Base-by-base conservation (phyloP, 2,888 invertebrate species). In the Amblyjoppa fuscipennis region DNA sequence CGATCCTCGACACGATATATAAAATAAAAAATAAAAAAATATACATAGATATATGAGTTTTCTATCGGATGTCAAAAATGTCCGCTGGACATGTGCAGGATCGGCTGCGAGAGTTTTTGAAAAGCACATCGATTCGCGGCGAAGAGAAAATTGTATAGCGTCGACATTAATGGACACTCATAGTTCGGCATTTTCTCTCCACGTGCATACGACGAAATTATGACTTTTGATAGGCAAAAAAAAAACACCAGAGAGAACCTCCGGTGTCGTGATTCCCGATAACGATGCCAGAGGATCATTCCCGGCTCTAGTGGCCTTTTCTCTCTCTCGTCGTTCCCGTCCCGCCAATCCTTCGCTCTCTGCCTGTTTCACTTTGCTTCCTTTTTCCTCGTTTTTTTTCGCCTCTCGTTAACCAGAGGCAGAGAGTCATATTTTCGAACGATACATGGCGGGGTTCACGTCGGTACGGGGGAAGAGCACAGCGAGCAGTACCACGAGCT, bases 401-500 rank as follows among this genome's bases (percentile, higher is more conserved):
- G 49, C 64, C 41, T 70, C 64, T 76, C 80, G 71, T 77, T 84
- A 83, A 84, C 78, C 70, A 81, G 78, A 86, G 51, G 68, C 34
- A 53, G 31, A 66, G 71, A 71, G 80, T 80, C 66, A 76, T 81
- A 77, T 77, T 84, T 84, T 76, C 66, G 76, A 80, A 81, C 66
- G 84, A 84, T 80, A 61, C 78, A 70, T 13, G 53, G 56, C 16
- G 34, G n/a, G 38, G 59, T 31, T n/a, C 38, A 13, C 34, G 45
- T 7, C 61, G 73, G 45, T 38, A 66, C 31, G n/a, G 77, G 45
- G 61, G 4, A 51, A 51, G 59, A 61, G 51, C 59, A 61, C 20
- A 51, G 25, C 13, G 61, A 59, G n/a, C 56, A 56, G 41, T 20
- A 53, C 13, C 20, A 51, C 69, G 61, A n/a, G 41, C 28, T 38